phyloP scores from a whole-genome alignment of 2,113 vertebrate species.

The Naja naja region DNA sequence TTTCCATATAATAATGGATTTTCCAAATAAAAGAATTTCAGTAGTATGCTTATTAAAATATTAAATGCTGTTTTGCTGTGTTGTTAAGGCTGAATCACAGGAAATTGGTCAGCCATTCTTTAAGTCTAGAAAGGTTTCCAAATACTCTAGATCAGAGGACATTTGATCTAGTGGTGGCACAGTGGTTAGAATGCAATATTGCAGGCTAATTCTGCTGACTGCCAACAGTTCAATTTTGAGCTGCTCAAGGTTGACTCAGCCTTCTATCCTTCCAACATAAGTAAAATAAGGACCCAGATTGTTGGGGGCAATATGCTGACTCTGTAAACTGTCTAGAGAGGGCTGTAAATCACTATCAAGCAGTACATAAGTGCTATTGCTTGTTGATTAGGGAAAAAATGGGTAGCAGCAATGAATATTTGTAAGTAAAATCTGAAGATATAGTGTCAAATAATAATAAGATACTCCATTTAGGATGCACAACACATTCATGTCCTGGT shows the following conservation, averaged over 20 bases:
- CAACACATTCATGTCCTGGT: neutral
- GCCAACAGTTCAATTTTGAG: too few relatives aligned
- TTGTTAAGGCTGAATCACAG: neutral
- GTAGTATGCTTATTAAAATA: neutral
- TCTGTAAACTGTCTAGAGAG: too few relatives aligned
- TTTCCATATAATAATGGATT: neutral
- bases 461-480: neutral
- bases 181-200: too few relatives aligned
- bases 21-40: neutral
- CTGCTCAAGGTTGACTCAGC: too few relatives aligned
- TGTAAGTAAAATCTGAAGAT: neutral
- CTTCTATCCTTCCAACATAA: too few relatives aligned
- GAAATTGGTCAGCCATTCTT: neutral
- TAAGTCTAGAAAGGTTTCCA: neutral
- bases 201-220: too few relatives aligned
- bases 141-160: neutral
- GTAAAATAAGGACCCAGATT: too few relatives aligned
- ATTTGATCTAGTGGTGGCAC: neutral
- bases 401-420: neutral
- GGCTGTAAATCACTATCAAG: too few relatives aligned
- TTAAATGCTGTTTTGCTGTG: neutral
- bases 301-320: too few relatives aligned
- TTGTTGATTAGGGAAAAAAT: neutral
- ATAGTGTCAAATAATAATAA: neutral
- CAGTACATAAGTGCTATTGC: neutral